Base-by-base conservation (phyloP, 2,797 vertebrate genomes). In the Macropodus opercularis region DNA sequence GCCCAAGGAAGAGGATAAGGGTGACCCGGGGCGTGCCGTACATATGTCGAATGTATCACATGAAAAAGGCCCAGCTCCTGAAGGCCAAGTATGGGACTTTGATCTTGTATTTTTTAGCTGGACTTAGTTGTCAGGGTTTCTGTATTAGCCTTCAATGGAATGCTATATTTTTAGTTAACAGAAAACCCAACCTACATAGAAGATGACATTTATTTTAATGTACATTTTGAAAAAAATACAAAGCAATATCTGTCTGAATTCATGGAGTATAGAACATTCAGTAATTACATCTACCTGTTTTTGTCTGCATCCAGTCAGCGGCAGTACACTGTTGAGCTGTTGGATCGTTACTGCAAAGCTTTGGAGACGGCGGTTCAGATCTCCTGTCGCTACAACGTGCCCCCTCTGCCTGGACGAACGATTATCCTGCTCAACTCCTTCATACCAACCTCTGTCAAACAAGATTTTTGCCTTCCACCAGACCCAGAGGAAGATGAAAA, bases 381-480 rank as follows among this genome's bases (percentile, higher is more conserved):
- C 63, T 94, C 95, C 1, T 94, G 93, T 52, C 87, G 79, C 1
- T 88, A 93, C 80, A 96, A 94, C 31, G 76, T 96, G 22, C 92
- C 95, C 0, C 95, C 92, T 0, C 85, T 96, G 1, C 92, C 95
- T 0, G 95, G 96, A 34, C 85, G 89, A 32, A 96, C 94, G 1
- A 19, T 93, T 8, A 62, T 96, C 69, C 9, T 93, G 21, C 78
- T 93, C 17, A 0, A 7, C 13, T 0, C 2, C 0, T 0, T 0
- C 7, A 0, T 19, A 0, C 0, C 0, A 0, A 0, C 6, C 1
- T 66, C 15, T 29, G 13, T 3, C 3, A 74, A 72, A 9, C 41
- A 27, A 2, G 89, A 90, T 50, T 89, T 95, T 68, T 87, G 88
- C 51, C 79, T 87, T 7, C 91, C 90, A 0, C 65, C 69, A 0